Evolutionary conservation across 1,140 invertebrate genomes (phyloP).

Genomic region (Heliconius himera): DNA sequence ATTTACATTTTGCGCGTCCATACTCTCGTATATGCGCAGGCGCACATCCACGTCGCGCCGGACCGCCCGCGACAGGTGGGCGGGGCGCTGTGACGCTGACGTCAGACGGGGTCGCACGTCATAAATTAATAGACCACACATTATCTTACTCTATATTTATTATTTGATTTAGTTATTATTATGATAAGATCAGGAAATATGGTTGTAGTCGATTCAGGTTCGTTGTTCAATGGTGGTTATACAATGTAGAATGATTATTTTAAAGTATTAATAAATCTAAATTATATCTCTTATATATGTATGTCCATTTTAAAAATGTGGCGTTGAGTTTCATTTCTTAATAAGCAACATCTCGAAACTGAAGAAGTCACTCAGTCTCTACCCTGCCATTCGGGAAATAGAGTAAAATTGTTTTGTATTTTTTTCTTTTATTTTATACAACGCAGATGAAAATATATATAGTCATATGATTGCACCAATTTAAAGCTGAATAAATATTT

Average conservation of each 20-base stretch:
- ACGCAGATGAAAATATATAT: too few species aligned
- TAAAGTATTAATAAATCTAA: too few species aligned
- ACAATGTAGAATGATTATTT: neutral
- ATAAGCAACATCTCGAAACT: too few species aligned
- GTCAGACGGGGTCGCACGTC: constrained; percentile 51
- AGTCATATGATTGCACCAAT: too few species aligned
- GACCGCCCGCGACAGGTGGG: constrained; percentile 70
- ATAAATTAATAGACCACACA: constrained; percentile 28
- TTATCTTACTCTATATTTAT: constrained; percentile 5
- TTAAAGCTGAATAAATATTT: too few species aligned
- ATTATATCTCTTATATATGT: too few species aligned
- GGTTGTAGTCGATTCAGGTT: neutral
- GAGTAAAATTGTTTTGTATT: too few species aligned
- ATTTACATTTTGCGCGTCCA: constrained; percentile 28
- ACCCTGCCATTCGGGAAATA: too few species aligned
- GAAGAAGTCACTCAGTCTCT: too few species aligned
- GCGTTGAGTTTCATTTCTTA: too few species aligned
- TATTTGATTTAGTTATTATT: constrained; percentile 6
- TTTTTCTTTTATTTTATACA: too few species aligned
- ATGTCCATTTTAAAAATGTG: too few species aligned
- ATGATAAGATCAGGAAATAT: neutral
- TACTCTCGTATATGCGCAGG: constrained; percentile 53
- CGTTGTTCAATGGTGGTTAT: neutral
- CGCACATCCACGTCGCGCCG: constrained; percentile 67
- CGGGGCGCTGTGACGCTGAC: constrained; percentile 61